Percentiles rank a stretch among this genome's conserved stretches.
Conservation (phyloP, 2,113 vertebrate genomes). For the Clarias macrocephalus region DNA sequence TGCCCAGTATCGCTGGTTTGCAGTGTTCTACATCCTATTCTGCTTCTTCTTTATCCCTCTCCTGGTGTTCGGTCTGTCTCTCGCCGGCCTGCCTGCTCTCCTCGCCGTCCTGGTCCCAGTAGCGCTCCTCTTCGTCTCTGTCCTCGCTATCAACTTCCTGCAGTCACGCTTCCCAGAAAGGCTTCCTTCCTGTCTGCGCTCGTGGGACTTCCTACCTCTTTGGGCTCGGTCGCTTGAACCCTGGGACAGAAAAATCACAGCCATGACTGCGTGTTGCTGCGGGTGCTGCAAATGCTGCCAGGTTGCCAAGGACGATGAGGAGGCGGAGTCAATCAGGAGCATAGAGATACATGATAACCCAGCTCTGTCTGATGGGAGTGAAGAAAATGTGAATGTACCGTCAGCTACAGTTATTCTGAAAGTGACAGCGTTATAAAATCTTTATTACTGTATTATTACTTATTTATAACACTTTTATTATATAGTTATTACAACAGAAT, state of each 20-base stretch:
- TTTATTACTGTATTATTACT: background rate
- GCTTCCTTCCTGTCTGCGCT: constrained; percentile 77
- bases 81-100: constrained; percentile 86
- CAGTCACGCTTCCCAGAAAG: constrained; percentile 71
- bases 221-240: constrained; percentile 87
- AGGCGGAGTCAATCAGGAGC: constrained; percentile 54
- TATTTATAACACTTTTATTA: constrained; percentile 6
- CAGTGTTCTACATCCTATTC: constrained; percentile 81
- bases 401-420: constrained; percentile 31
- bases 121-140: constrained; percentile 62
- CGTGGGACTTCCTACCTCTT: constrained; percentile 85
- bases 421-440: constrained; percentile 42
- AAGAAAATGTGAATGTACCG: constrained; percentile 44
- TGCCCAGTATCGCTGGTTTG: constrained; percentile 92
- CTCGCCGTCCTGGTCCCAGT: constrained; percentile 82
- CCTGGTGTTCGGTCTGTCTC: constrained; percentile 80
- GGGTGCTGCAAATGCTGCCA: constrained; percentile 82
- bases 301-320: constrained; percentile 40
- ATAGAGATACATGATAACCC: constrained; percentile 76
- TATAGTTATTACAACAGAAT: constrained; percentile 7
- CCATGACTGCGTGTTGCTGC: constrained; percentile 68
- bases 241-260: constrained; percentile 78
- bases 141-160: constrained; percentile 76
- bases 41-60: constrained; percentile 85
- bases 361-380: constrained; percentile 60